Percentiles rank a stretch among this genome's conserved stretches.
These are phyloP conservation scores for Drosophila rhopaloa DNA, from an alignment of 1,140 invertebrate genomes.

Conservation along the genomic window DNA sequence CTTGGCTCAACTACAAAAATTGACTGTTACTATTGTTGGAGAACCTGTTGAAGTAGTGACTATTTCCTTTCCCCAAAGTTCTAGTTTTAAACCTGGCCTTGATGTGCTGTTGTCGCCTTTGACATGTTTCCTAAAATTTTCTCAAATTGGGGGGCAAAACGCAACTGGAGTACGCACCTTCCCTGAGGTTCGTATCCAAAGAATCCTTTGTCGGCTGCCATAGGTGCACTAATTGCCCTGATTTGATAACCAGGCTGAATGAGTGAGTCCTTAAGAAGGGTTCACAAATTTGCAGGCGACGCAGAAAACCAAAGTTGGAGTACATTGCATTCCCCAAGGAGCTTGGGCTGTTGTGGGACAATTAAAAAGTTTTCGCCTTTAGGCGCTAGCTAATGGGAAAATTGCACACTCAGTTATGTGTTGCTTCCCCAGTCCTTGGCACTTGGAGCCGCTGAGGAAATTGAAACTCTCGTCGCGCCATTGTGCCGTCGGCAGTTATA, in stretches of 20 bases:
- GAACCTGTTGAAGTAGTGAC: too few relatives aligned
- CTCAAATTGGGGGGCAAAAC: slow-evolving; percentile 1
- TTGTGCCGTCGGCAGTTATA: slow-evolving; percentile 15
- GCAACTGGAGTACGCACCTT: background rate
- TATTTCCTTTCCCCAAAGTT: background rate
- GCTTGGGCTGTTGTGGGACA: slow-evolving; percentile 17
- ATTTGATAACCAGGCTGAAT: slow-evolving; percentile 21
- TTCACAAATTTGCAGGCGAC: background rate
- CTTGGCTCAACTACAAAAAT: too few relatives aligned
- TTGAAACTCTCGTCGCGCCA: slow-evolving; percentile 40
- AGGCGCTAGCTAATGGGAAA: slow-evolving; percentile 31
- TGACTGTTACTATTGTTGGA: too few relatives aligned
- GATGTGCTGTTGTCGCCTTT: slow-evolving; percentile 1
- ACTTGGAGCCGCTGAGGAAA: slow-evolving; percentile 17
- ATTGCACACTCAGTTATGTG: slow-evolving; percentile 22
- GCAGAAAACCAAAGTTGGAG: background rate
- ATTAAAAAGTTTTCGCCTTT: slow-evolving; percentile 33
- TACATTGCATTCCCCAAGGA: slow-evolving; percentile 18
- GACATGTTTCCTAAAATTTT: background rate
- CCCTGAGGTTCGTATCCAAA: background rate
- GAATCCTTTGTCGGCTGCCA: slow-evolving; percentile 11
- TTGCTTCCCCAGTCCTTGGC: slow-evolving; percentile 1
- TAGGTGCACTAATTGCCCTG: slow-evolving; percentile 41
- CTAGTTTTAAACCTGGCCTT: background rate
- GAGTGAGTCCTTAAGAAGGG: background rate